Conservation (phyloP, 2,797 vertebrate genomes). For the Cygnus olor region DNA sequence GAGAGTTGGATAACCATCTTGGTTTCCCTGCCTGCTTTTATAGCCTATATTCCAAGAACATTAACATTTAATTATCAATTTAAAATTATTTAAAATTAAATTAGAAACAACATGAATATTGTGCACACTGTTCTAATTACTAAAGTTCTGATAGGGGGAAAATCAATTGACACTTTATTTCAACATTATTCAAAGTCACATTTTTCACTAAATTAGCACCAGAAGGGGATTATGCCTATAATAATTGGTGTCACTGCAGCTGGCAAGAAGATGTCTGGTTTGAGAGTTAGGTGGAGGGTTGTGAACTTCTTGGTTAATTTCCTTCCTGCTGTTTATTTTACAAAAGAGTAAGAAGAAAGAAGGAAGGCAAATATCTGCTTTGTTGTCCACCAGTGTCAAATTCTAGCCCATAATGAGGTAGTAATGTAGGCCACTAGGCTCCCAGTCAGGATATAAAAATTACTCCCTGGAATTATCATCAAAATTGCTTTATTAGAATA, state of each 20-base stretch:
- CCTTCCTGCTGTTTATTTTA: not conserved
- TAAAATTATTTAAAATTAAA: conserved; percentile 29
- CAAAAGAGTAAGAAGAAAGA: not conserved
- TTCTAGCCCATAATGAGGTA: not conserved
- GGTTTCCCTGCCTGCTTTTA: not conserved
- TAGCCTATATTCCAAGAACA: not conserved
- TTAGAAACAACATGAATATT: not conserved
- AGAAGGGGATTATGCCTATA: not conserved
- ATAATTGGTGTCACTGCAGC: not conserved
- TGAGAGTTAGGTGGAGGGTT: not conserved
- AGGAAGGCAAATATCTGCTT: not conserved
- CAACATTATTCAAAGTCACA: not conserved
- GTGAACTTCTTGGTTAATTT: not conserved
- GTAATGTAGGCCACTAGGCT: not conserved
- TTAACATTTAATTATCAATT: not conserved
- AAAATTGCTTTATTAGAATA: not conserved
- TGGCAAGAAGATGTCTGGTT: not conserved
- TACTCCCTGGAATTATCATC: not conserved
- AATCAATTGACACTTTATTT: conserved; percentile 17
- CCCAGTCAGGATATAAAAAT: not conserved
- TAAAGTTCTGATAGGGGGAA: not conserved
- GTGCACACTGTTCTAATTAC: not conserved
- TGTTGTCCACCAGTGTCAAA: not conserved
- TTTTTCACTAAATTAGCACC: not conserved
- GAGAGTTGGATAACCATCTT: not conserved